Percentiles rank a stretch among this genome's conserved stretches.
phyloP scores from a whole-genome alignment of 2,797 vertebrate species.

The Sardinella longiceps region DNA sequence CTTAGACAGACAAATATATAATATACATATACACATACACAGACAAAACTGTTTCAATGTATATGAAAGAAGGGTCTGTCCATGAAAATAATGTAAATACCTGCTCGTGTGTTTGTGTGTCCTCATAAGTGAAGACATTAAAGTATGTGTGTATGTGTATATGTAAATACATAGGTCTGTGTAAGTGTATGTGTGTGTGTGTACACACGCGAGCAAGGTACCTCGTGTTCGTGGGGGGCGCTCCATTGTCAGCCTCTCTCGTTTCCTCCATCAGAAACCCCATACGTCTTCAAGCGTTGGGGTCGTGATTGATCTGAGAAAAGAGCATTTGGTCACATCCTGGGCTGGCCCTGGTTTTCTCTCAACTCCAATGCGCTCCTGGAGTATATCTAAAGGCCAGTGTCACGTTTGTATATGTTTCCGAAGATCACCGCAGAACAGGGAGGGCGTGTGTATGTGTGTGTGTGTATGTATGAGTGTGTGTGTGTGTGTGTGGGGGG shows the following conservation, averaged over 20 bases:
- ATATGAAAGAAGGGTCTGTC: not conserved
- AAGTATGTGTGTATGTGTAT: not conserved
- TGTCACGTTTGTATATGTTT: conserved; percentile 81
- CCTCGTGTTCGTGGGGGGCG: conserved; percentile 17
- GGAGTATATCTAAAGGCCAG: conserved; percentile 79
- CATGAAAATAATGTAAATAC: not conserved
- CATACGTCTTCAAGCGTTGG: conserved; percentile 44
- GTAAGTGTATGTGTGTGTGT: not conserved
- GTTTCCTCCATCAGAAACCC: conserved; percentile 22
- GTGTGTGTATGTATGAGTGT: not conserved
- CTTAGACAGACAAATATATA: no score
- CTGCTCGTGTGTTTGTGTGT: conserved; percentile 35
- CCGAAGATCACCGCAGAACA: conserved; percentile 73
- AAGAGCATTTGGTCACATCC: conserved; percentile 77
- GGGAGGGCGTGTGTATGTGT: conserved; percentile 54
- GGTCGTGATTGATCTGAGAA: conserved; percentile 73
- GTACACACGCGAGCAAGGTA: not conserved
- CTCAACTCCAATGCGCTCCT: conserved; percentile 70
- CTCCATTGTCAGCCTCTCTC: conserved; percentile 15
- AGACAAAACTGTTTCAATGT: not conserved
- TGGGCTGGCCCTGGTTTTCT: conserved; percentile 82
- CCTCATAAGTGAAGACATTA: not conserved
- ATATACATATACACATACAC: not conserved
- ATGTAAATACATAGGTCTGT: no score
- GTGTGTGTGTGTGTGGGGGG: not conserved